These are phyloP conservation scores for Tipula vernalis DNA, from an alignment of 2,888 invertebrate genomes.

Conservation along the genomic window DNA sequence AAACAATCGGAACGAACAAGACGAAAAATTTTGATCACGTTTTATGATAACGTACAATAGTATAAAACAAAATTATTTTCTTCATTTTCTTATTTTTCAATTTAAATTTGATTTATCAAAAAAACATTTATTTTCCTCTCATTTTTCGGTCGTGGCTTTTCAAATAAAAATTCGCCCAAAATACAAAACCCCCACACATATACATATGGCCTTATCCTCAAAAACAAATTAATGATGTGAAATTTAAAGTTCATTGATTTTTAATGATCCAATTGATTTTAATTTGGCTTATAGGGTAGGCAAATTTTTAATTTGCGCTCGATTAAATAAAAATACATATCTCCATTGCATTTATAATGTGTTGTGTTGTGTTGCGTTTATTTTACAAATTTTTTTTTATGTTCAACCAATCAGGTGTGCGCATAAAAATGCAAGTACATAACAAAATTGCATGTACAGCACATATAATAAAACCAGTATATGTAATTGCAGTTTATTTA, in stretches of 20 bases:
- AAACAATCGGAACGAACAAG: not conserved
- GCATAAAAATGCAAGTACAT: not conserved
- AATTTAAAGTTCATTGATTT: not conserved
- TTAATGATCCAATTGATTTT: not conserved
- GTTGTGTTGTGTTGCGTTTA: too few relatives aligned
- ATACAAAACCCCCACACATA: not conserved
- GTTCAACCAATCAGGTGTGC: not conserved
- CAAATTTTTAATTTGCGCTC: too few relatives aligned
- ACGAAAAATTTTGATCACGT: not conserved
- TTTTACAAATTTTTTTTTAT: too few relatives aligned
- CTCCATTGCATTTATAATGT: too few relatives aligned
- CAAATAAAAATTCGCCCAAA: not conserved
- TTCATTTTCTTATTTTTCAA: not conserved
- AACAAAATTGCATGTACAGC: too few relatives aligned
- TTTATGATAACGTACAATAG: not conserved
- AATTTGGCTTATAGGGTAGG: too few relatives aligned
- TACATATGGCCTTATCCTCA: not conserved
- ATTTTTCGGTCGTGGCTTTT: not conserved
- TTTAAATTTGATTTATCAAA: not conserved
- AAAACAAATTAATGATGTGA: not conserved
- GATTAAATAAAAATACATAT: too few relatives aligned
- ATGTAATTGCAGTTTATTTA: not conserved
- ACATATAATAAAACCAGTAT: not conserved
- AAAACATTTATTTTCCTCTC: not conserved
- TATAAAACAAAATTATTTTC: not conserved